phyloP scores from a whole-genome alignment of 2,888 invertebrate species.

The Sphaeridia pumilis region DNA sequence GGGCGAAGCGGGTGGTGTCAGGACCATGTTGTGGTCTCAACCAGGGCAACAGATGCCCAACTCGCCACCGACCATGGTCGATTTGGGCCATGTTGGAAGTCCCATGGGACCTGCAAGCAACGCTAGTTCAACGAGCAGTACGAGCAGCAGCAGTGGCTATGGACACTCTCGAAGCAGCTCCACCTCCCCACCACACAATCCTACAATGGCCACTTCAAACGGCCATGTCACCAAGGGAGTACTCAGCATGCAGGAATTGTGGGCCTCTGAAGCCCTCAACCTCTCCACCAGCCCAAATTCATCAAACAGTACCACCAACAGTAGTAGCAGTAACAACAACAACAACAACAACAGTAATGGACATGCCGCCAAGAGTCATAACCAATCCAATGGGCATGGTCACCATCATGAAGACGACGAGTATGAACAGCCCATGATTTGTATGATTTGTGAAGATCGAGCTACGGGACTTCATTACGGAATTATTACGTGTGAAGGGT shows the following conservation, averaged over 20 bases:
- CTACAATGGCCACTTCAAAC: constrained; percentile 5
- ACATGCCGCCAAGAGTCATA: constrained; percentile 2
- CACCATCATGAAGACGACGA: constrained; percentile 46
- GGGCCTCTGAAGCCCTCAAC: constrained; percentile 43
- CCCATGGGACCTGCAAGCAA: constrained; percentile 10
- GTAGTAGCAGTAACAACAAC: constrained; percentile 7
- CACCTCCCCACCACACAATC: constrained; percentile 14
- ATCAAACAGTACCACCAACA: constrained; percentile 26
- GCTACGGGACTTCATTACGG: constrained; percentile 97
- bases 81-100: constrained; percentile 13
- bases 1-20: constrained; percentile 82
- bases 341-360: constrained; percentile 3
- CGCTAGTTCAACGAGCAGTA: constrained; percentile 18
- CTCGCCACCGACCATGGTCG: constrained; percentile 11
- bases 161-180: constrained; percentile 38
- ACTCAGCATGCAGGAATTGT: constrained; percentile 79
- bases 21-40: constrained; percentile 58
- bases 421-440: constrained; percentile 87
- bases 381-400: constrained; percentile 4
- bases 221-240: constrained; percentile 41
- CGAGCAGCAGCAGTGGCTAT: too few species aligned
- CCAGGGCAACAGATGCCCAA: constrained; percentile 43
- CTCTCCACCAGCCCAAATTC: constrained; percentile 30
- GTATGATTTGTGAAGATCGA: constrained; percentile 97
- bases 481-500: constrained; percentile 97